Percentiles rank a stretch among this genome's conserved stretches.
phyloP scores from a whole-genome alignment of 2,888 invertebrate species.

The Hyposoter dolosus region DNA sequence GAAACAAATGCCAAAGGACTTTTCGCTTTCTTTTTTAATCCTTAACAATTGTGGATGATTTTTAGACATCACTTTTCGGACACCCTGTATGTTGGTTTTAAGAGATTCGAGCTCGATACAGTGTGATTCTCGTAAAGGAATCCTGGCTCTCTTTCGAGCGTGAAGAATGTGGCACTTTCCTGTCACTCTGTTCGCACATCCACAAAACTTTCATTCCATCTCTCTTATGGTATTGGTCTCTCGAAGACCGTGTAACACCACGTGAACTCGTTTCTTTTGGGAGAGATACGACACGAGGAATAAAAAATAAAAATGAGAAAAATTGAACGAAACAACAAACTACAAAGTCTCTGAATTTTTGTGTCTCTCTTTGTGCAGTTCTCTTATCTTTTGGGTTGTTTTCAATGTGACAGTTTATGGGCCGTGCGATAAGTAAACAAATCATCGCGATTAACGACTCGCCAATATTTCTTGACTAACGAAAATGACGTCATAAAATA shows the following conservation, averaged over 20 bases:
- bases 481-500: background rate
- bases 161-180: constrained; percentile 63
- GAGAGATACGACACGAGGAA: background rate
- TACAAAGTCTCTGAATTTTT: constrained; percentile 12
- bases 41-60: background rate
- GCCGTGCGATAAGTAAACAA: background rate
- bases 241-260: background rate
- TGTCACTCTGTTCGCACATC: constrained; percentile 28
- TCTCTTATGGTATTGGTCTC: constrained; percentile 37
- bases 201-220: constrained; percentile 20
- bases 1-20: background rate
- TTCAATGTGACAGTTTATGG: background rate
- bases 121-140: constrained; percentile 44
- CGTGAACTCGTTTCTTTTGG: background rate
- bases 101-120: constrained; percentile 14
- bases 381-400: background rate
- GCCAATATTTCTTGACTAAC: background rate
- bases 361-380: background rate
- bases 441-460: background rate
- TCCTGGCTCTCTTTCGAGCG: constrained; percentile 52
- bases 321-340: constrained; percentile 8
- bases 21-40: background rate
- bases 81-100: background rate
- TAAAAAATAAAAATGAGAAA: constrained; percentile 18
- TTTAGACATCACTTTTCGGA: background rate